phyloP scores from a whole-genome alignment of 1,140 invertebrate species.

The Daktulosphaira vitifoliae region DNA sequence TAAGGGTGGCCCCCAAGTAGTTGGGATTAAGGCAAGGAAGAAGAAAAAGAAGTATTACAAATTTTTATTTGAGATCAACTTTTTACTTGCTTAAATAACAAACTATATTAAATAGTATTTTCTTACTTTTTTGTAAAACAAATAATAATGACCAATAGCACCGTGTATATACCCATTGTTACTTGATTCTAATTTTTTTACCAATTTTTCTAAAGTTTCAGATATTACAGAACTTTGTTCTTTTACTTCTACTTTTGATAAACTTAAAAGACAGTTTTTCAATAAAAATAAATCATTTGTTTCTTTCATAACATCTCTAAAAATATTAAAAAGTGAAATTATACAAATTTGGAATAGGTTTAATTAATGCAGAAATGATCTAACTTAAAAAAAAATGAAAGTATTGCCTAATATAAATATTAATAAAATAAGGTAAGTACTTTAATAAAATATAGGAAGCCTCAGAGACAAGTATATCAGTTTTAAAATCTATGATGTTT shows the following conservation, averaged over 20 bases:
- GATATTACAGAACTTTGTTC: neutral
- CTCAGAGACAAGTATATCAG: too few species aligned
- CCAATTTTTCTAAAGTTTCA: neutral
- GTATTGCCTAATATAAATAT: neutral
- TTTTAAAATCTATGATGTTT: too few species aligned
- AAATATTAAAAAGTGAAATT: neutral
- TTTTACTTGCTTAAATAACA: too few species aligned
- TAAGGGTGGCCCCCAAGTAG: too few species aligned
- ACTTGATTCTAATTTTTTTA: neutral
- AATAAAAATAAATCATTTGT: conserved; percentile 18
- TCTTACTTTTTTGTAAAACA: conserved; percentile 16
- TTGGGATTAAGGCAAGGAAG: too few species aligned
- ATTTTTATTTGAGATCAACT: too few species aligned
- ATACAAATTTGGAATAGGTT: neutral
- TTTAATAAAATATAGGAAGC: too few species aligned
- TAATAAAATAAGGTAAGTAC: neutral
- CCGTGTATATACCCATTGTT: conserved; percentile 20
- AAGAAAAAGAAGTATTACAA: too few species aligned
- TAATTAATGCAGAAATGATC: too few species aligned
- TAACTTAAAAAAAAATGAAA: too few species aligned
- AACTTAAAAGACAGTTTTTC: conserved; percentile 15
- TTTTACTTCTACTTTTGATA: neutral
- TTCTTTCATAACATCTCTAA: conserved; percentile 4
- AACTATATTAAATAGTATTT: too few species aligned
- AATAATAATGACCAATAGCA: conserved; percentile 20